Evolutionary conservation across 2,888 invertebrate genomes (phyloP).

Genomic region (Leptopilina drosophilae): DNA sequence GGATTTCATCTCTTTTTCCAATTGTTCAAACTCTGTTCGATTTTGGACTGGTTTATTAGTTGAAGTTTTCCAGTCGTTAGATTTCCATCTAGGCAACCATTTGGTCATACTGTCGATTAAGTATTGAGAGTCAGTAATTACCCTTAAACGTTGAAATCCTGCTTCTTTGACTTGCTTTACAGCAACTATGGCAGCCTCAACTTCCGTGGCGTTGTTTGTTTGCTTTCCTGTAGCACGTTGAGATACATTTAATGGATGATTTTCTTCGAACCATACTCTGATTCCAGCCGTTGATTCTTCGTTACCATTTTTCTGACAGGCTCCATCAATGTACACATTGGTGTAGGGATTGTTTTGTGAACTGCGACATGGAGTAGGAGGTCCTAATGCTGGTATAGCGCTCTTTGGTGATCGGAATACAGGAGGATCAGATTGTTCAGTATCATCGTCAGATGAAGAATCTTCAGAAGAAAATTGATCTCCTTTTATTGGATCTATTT

Average conservation of each 20-base stretch:
- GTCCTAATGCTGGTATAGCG: neutral
- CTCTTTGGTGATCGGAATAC: neutral
- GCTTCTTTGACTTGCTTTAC: no score
- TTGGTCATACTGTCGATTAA: no score
- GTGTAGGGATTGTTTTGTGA: slow-evolving; percentile 76
- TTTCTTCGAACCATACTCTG: slow-evolving; percentile 92
- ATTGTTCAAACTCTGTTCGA: neutral
- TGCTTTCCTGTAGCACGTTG: slow-evolving; percentile 87
- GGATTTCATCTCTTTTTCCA: neutral
- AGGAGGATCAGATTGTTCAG: neutral
- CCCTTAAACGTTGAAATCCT: no score
- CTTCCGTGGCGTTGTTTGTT: slow-evolving; percentile 97
- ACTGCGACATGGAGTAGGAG: neutral
- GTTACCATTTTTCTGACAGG: slow-evolving; percentile 89
- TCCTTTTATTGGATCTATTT: no score
- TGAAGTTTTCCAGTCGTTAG: neutral
- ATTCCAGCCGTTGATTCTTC: slow-evolving; percentile 87
- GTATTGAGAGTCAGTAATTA: no score
- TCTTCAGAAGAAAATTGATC: neutral
- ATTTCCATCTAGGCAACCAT: no score
- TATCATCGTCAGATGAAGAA: neutral
- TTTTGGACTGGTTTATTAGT: neutral
- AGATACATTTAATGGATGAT: no score
- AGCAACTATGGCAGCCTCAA: slow-evolving; percentile 89
- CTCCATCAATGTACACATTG: slow-evolving; percentile 92